A percentile compares a stretch with the other conserved stretches of the same genome.
phyloP scores from a whole-genome alignment of 2,888 invertebrate genomes.

The Resseliella maxima region DNA sequence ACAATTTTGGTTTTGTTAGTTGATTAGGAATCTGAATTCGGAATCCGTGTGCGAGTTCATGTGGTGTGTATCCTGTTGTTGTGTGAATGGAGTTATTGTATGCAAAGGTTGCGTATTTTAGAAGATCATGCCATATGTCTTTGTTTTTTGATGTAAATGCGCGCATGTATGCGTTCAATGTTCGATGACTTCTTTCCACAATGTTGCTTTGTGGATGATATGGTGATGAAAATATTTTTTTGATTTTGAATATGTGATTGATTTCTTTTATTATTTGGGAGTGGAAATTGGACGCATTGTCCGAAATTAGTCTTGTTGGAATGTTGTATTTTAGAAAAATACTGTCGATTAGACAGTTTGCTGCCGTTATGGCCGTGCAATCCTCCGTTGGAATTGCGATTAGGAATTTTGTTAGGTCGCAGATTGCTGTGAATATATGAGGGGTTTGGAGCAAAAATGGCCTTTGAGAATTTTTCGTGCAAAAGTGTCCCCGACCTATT shows the following conservation, averaged over 20 bases:
- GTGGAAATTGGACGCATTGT: neutral
- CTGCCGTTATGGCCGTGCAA: neutral
- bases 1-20: neutral
- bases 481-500: no score
- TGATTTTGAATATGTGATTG: neutral
- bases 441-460: no score
- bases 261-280: neutral
- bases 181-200: neutral
- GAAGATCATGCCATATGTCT: neutral
- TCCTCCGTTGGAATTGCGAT: neutral
- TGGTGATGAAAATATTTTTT: neutral
- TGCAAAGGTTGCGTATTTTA: slow-evolving; percentile 1
- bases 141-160: neutral
- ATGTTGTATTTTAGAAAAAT: neutral
- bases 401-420: neutral
- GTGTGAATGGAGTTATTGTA: neutral
- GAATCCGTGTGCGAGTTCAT: neutral
- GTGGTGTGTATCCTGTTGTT: neutral
- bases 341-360: neutral
- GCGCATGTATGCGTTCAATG: neutral
- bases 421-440: neutral
- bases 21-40: neutral
- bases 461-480: no score
- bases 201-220: slow-evolving; percentile 9
- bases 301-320: neutral